Conservation (phyloP, 2,797 vertebrate genomes). For the Xenentodon cancila region DNA sequence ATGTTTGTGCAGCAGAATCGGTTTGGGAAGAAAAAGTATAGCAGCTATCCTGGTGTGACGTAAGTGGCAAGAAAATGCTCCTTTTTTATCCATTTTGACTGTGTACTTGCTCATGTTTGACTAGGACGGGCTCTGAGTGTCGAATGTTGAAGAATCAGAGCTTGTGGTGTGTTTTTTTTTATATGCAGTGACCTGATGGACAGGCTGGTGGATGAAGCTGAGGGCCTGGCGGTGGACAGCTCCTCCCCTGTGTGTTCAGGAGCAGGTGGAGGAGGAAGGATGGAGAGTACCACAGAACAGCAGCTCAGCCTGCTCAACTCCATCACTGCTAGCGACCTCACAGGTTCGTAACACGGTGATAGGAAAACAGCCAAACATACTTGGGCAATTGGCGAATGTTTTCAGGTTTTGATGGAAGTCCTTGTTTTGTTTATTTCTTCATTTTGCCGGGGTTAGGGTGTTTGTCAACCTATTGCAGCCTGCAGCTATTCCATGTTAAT, state of each 20-base stretch:
- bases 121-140: neutral
- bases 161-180: neutral
- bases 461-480: neutral
- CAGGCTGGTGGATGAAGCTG: constrained; percentile 95
- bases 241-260: constrained; percentile 89
- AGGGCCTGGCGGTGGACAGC: constrained; percentile 89
- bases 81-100: neutral
- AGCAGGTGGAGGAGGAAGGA: constrained; percentile 81
- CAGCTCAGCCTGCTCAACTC: constrained; percentile 94
- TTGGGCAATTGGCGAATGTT: neutral
- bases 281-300: constrained; percentile 90
- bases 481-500: constrained; percentile 2
- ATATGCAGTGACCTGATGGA: constrained; percentile 94
- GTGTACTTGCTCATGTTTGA: neutral
- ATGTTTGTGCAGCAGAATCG: constrained; percentile 96
- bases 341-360: constrained; percentile 80
- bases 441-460: no score
- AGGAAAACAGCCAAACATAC: neutral
- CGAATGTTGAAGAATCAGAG: neutral
- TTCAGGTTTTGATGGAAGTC: neutral
- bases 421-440: no score
- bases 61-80: constrained; percentile 77
- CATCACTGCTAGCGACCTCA: constrained; percentile 96
- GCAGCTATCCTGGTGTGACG: constrained; percentile 98
- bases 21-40: constrained; percentile 98